Percentiles rank a stretch among this genome's conserved stretches.
Evolutionary conservation across 2,113 vertebrate species (phyloP).

Genomic region (Calypte anna): DNA sequence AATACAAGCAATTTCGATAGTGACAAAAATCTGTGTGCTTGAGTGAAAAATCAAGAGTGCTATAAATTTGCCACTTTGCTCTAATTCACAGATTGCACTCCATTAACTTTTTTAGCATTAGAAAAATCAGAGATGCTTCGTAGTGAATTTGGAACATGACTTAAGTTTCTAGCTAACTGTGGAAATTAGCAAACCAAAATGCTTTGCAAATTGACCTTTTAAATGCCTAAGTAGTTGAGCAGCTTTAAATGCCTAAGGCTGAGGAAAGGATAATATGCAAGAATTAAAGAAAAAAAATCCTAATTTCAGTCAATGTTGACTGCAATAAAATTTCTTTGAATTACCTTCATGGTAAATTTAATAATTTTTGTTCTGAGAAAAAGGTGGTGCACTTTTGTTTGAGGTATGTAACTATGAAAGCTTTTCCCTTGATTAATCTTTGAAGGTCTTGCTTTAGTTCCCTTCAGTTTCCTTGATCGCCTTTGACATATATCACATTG

Average conservation of each 20-base stretch:
- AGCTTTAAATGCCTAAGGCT: not conserved
- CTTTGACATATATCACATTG: not conserved
- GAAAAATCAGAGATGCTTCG: not conserved
- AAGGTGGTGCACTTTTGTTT: not conserved
- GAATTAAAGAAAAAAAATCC: not conserved
- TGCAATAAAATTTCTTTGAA: not conserved
- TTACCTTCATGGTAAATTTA: not conserved
- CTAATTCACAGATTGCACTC: not conserved
- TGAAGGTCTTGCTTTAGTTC: conserved; percentile 16
- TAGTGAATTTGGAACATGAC: not conserved
- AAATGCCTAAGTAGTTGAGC: not conserved
- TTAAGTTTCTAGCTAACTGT: not conserved
- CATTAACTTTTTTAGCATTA: not conserved
- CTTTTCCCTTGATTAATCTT: not conserved
- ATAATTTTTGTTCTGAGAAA: conserved; percentile 14
- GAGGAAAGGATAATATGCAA: not conserved
- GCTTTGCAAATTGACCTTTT: not conserved
- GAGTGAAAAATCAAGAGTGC: not conserved
- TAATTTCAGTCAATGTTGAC: not conserved
- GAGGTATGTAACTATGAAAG: not conserved
- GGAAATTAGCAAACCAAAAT: conserved; percentile 12
- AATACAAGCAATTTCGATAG: not conserved
- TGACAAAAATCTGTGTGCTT: not conserved
- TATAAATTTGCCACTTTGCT: not conserved
- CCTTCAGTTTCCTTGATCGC: not conserved